Conservation (phyloP, 2,888 invertebrate genomes). For the Metacarcinus magister region DNA sequence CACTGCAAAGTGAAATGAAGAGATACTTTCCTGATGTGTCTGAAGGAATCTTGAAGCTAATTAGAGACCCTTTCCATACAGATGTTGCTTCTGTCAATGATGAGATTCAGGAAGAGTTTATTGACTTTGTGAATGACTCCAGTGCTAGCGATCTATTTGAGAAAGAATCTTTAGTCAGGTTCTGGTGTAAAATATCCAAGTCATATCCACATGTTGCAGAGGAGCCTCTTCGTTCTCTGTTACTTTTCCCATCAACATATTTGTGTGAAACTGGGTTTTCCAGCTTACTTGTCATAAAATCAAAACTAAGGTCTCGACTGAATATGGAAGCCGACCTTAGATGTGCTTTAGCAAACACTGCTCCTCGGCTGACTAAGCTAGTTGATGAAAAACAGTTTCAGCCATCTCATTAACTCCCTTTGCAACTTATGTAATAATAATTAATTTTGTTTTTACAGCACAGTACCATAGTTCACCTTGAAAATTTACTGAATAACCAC, state of each 20-base stretch:
- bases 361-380: constrained; percentile 41
- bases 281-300: constrained; percentile 55
- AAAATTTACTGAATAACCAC: background rate
- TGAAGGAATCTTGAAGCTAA: constrained; percentile 44
- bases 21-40: constrained; percentile 62
- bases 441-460: background rate
- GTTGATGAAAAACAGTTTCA: constrained; percentile 60
- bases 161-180: constrained; percentile 48
- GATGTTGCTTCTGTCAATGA: constrained; percentile 66
- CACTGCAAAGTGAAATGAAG: constrained; percentile 9
- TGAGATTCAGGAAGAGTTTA: constrained; percentile 64
- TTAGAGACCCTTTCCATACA: constrained; percentile 56
- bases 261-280: constrained; percentile 57
- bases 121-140: constrained; percentile 73
- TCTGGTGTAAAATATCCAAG: constrained; percentile 56
- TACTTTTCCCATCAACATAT: constrained; percentile 69
- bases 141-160: constrained; percentile 62
- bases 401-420: constrained; percentile 59
- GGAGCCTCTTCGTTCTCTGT: constrained; percentile 58
- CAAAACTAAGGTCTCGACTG: constrained; percentile 65
- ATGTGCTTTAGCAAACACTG: constrained; percentile 69
- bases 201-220: constrained; percentile 65
- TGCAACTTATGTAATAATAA: constrained; percentile 35
- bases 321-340: constrained; percentile 67
- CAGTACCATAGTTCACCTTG: background rate